These are phyloP conservation scores for Dufourea novaeangliae DNA, from an alignment of 1,140 invertebrate genomes.

Conservation along the genomic window DNA sequence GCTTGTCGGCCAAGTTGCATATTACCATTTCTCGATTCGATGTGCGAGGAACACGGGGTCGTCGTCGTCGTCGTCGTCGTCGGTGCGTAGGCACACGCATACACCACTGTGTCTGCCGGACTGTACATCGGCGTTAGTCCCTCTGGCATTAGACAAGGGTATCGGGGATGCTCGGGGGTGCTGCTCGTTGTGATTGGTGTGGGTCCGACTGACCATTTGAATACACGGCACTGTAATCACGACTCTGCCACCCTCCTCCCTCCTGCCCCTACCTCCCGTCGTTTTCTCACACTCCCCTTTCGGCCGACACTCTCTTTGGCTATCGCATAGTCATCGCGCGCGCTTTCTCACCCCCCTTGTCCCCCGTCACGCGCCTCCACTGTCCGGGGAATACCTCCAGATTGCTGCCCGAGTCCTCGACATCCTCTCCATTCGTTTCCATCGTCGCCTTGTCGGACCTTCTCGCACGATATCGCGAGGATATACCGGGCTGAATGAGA, in stretches of 20 bases:
- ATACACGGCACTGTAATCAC: conserved; percentile 81
- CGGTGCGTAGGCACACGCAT: conserved; percentile 46
- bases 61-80: too few relatives aligned
- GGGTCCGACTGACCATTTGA: conserved; percentile 81
- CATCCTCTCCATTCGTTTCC: conserved; percentile 64
- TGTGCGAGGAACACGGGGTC: conserved; percentile 55
- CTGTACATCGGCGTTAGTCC: conserved; percentile 68
- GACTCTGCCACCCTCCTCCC: conserved; percentile 59
- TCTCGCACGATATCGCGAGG: conserved; percentile 54
- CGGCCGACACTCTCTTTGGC: conserved; percentile 69
- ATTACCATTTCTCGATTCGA: conserved; percentile 72
- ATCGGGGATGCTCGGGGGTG: conserved; percentile 74
- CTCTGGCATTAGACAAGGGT: conserved; percentile 80
- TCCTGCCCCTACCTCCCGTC: neutral
- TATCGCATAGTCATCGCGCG: conserved; percentile 74
- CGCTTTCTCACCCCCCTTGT: conserved; percentile 73
- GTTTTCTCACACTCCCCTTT: conserved; percentile 57
- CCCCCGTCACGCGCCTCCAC: conserved; percentile 52
- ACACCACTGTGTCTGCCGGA: neutral
- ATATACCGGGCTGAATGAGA: neutral
- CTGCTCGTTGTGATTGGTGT: conserved; percentile 79
- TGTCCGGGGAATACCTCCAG: conserved; percentile 76
- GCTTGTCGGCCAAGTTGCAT: conserved; percentile 70
- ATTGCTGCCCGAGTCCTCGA: conserved; percentile 64
- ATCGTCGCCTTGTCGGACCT: conserved; percentile 61